Evolutionary conservation across 1,140 invertebrate species (phyloP).

Genomic region (Drosophila ambigua): DNA sequence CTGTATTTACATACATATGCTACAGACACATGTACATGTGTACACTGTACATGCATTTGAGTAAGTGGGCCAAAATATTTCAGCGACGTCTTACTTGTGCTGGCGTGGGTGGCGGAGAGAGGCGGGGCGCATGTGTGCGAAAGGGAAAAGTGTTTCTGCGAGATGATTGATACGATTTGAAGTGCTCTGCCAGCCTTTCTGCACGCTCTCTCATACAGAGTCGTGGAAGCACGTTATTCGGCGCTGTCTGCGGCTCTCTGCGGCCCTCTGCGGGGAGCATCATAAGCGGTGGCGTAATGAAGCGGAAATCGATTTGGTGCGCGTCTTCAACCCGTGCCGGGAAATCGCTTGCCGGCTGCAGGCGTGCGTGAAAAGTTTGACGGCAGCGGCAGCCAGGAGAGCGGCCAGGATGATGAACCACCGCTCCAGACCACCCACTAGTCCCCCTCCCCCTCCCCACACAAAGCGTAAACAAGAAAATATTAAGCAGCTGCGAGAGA

Average conservation of each 20-base stretch:
- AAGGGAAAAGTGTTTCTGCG: constrained; percentile 61
- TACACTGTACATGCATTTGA: too few relatives aligned
- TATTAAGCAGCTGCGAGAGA: constrained; percentile 70
- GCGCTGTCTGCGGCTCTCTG: constrained; percentile 5
- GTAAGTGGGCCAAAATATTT: too few relatives aligned
- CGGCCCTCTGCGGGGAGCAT: constrained; percentile 6
- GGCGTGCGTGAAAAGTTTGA: constrained; percentile 79
- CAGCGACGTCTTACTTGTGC: constrained; percentile 2
- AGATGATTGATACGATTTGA: constrained; percentile 75
- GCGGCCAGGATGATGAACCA: constrained; percentile 63
- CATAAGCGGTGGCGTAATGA: constrained; percentile 67
- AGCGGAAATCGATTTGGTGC: constrained; percentile 81
- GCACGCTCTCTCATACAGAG: too few relatives aligned
- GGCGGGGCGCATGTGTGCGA: constrained; percentile 8
- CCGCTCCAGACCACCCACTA: constrained; percentile 10
- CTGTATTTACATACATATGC: constrained; percentile 4
- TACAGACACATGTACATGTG: too few relatives aligned
- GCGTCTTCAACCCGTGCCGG: constrained; percentile 59
- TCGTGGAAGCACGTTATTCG: too few relatives aligned
- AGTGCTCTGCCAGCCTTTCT: constrained; percentile 19
- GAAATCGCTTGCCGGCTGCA: constrained; percentile 72
- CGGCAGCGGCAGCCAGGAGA: constrained; percentile 15
- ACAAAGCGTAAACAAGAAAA: constrained; percentile 79
- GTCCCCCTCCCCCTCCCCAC: background rate
- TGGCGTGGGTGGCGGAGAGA: background rate